These are phyloP conservation scores for Numenius arquata DNA, from an alignment of 2,113 vertebrate species.

Conservation along the genomic window DNA sequence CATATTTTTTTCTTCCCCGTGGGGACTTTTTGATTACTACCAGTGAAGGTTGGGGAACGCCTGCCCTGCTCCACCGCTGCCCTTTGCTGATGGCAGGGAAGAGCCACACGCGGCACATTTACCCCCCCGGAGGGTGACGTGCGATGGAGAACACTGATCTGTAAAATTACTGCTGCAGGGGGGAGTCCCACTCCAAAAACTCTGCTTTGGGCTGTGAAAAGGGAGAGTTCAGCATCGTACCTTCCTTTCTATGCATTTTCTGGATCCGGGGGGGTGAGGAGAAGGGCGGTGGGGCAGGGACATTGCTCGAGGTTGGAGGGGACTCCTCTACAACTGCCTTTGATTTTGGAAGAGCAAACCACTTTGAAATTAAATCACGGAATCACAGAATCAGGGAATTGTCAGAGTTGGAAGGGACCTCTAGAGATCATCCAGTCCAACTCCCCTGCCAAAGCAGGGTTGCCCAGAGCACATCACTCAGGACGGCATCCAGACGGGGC, in stretches of 20 bases:
- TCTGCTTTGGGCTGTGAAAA: background rate
- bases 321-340: background rate
- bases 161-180: background rate
- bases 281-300: background rate
- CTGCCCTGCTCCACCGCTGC: background rate
- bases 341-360: background rate
- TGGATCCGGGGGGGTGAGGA: accelerated
- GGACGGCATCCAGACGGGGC: too few relatives aligned
- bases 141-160: background rate
- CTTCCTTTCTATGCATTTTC: background rate
- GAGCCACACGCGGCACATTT: background rate
- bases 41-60: background rate
- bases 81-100: background rate
- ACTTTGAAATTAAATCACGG: background rate
- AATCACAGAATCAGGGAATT: too few relatives aligned
- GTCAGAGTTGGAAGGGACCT: too few relatives aligned
- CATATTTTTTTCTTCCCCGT: background rate
- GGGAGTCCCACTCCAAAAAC: background rate
- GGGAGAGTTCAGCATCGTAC: background rate
- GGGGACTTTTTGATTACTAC: too few relatives aligned
- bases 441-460: too few relatives aligned
- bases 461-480: too few relatives aligned
- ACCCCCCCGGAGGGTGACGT: background rate
- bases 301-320: background rate
- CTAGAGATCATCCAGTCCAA: too few relatives aligned